Conservation (phyloP, 2,113 vertebrate species). For the Corythaixoides concolor region DNA sequence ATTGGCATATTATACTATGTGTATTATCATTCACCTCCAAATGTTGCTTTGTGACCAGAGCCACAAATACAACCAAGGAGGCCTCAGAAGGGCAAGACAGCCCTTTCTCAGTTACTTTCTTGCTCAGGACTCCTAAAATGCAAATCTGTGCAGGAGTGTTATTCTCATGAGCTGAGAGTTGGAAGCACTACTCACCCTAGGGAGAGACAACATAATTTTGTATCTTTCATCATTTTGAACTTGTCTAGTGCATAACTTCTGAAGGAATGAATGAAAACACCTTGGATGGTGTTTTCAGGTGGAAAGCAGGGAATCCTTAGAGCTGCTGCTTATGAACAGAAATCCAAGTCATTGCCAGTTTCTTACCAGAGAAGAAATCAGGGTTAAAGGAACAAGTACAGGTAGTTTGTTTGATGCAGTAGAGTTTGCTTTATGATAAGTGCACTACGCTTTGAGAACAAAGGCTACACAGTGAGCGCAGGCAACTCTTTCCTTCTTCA, state of each 20-base stretch:
- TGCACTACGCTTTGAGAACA: neutral
- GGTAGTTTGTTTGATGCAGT: neutral
- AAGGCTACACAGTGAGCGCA: neutral
- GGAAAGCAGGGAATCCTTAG: neutral
- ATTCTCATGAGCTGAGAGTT: neutral
- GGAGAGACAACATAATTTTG: conserved; percentile 14
- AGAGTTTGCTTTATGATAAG: neutral
- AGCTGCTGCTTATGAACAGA: neutral
- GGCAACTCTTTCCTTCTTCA: neutral
- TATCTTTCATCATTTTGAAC: conserved; percentile 29
- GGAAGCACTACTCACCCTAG: neutral
- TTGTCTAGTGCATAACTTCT: neutral
- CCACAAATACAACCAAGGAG: neutral
- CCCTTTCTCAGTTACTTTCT: neutral
- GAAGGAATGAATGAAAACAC: neutral
- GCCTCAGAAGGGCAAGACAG: neutral
- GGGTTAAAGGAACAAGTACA: neutral
- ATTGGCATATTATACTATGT: neutral
- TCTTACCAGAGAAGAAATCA: neutral
- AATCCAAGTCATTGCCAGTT: neutral
- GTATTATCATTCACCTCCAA: neutral
- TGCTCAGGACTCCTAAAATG: neutral
- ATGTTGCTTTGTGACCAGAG: neutral
- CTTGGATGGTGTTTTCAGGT: neutral
- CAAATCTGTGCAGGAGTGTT: conserved; percentile 1